phyloP scores from a whole-genome alignment of 2,797 vertebrate genomes.

The Coranthus polyacanthus region DNA sequence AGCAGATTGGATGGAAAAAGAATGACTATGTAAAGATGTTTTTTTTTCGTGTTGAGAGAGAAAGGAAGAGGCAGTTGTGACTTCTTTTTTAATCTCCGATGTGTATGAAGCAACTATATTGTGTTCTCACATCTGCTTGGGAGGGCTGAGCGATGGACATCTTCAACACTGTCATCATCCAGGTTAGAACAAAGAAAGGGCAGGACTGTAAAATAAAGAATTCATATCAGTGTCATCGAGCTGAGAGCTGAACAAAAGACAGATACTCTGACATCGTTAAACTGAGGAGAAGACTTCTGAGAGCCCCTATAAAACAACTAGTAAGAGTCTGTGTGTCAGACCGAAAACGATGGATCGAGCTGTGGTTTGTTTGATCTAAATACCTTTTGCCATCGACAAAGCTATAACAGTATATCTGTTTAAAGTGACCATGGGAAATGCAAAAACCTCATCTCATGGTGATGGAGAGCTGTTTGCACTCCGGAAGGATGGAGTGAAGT shows the following conservation, averaged over 20 bases:
- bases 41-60: constrained; percentile 11
- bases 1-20: background rate
- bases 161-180: constrained; percentile 17
- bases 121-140: constrained; percentile 10
- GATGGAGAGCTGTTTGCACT: constrained; percentile 74
- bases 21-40: constrained; percentile 6
- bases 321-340: background rate
- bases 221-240: constrained; percentile 6
- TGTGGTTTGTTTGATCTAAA: constrained; percentile 39
- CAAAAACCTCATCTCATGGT: constrained; percentile 61
- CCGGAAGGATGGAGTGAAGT: constrained; percentile 49
- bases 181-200: background rate
- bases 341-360: constrained; percentile 9
- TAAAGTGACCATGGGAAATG: constrained; percentile 52
- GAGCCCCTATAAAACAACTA: constrained; percentile 6
- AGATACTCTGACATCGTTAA: constrained; percentile 1
- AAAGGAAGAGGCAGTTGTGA: background rate
- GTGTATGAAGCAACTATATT: constrained; percentile 8
- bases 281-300: constrained; percentile 17
- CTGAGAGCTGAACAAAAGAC: constrained; percentile 5
- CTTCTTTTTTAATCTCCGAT: constrained; percentile 3
- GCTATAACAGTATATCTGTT: constrained; percentile 64
- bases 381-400: constrained; percentile 43
- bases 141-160: background rate
- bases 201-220: constrained; percentile 26